phyloP scores from a whole-genome alignment of 1,140 invertebrate genomes.

The Cardiocondyla obscurior region DNA sequence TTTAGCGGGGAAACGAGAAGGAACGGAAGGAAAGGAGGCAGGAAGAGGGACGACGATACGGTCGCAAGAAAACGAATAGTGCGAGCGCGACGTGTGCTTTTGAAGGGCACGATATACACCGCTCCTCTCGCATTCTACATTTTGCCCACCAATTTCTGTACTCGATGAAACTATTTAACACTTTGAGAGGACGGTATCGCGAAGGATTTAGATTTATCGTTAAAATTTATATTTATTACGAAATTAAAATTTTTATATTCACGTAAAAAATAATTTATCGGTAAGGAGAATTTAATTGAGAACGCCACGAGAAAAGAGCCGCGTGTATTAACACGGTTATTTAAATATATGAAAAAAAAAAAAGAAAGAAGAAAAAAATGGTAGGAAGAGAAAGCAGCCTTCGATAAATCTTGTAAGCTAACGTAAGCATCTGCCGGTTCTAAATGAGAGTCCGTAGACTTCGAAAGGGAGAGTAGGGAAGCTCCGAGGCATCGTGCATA shows the following conservation, averaged over 20 bases:
- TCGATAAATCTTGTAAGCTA: neutral
- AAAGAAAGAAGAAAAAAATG: neutral
- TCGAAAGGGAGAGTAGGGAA: neutral
- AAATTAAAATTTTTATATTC: neutral
- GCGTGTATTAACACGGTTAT: neutral
- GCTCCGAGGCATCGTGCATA: constrained; percentile 8
- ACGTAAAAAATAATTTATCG: neutral
- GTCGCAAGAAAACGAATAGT: constrained; percentile 40
- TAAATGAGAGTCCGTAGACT: constrained; percentile 3
- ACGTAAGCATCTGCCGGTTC: neutral
- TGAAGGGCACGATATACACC: constrained; percentile 25
- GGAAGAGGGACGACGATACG: constrained; percentile 31
- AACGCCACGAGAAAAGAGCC: neutral
- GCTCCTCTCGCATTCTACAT: neutral
- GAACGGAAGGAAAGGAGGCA: constrained; percentile 50
- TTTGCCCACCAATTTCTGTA: constrained; percentile 3
- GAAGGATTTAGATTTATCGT: neutral
- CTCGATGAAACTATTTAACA: constrained; percentile 8
- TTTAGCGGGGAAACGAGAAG: constrained; percentile 55
- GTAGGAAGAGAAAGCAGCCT: too few species aligned
- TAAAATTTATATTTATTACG: neutral
- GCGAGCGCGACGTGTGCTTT: constrained; percentile 7
- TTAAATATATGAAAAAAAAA: neutral
- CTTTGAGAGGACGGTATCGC: neutral
- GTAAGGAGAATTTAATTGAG: neutral